phyloP scores from a whole-genome alignment of 2,888 invertebrate genomes.

The Limnephilus lunatus region DNA sequence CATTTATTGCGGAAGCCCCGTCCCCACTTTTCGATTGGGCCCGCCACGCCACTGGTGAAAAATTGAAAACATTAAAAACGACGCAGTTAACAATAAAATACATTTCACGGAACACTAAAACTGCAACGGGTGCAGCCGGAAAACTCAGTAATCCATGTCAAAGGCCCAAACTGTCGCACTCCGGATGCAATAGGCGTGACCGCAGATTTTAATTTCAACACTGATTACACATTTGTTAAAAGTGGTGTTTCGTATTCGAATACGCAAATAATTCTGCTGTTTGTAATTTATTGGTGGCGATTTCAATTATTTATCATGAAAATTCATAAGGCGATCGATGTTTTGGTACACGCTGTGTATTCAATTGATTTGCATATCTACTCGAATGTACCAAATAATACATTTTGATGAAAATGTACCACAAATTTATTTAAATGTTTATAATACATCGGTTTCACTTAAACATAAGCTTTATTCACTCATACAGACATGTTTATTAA shows the following conservation, averaged over 20 bases:
- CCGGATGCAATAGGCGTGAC: background rate
- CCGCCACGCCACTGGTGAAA: constrained; percentile 49
- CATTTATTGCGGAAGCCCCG: constrained; percentile 60
- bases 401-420: background rate
- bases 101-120: constrained; percentile 53
- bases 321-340: background rate
- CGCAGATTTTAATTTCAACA: constrained; percentile 36
- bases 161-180: constrained; percentile 28
- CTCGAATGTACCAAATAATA: background rate
- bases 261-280: background rate
- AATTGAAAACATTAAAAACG: constrained; percentile 61
- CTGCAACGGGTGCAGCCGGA: constrained; percentile 45
- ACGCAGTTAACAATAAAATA: constrained; percentile 54
- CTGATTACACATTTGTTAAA: constrained; percentile 7
- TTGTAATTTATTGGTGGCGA: background rate
- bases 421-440: background rate
- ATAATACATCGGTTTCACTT: too few relatives aligned
- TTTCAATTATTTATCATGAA: background rate
- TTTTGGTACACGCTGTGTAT: too few relatives aligned
- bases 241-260: background rate
- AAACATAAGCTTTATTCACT: too few relatives aligned
- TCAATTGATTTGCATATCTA: background rate
- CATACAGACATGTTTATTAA: too few relatives aligned
- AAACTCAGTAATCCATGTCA: constrained; percentile 44
- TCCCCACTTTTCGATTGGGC: constrained; percentile 30